Percentiles rank a stretch among this genome's conserved stretches.
These are phyloP conservation scores for Mythimna albipuncta DNA, from an alignment of 2,888 invertebrate genomes.

Conservation along the genomic window DNA sequence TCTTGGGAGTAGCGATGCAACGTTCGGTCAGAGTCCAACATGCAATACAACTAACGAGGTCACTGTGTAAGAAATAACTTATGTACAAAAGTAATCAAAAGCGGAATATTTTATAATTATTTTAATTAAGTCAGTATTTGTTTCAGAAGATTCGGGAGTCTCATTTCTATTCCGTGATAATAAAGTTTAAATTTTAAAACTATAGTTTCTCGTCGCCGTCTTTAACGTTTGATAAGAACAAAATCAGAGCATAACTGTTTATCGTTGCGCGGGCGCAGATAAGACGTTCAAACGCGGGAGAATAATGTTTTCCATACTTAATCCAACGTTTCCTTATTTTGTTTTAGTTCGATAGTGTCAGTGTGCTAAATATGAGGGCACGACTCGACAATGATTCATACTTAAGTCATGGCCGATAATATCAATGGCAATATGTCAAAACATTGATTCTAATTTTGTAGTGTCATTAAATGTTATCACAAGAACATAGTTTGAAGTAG, in stretches of 20 bases:
- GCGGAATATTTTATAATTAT: constrained; percentile 55
- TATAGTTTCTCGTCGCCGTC: constrained; percentile 14
- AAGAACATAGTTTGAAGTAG: constrained; percentile 14
- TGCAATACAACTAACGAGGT: constrained; percentile 63
- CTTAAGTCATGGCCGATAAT: constrained; percentile 13
- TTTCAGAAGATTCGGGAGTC: constrained; percentile 3
- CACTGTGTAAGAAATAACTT: constrained; percentile 64
- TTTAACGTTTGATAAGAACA: constrained; percentile 47
- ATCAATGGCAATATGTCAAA: constrained; percentile 11
- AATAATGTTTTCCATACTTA: constrained; percentile 45
- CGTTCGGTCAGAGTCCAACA: constrained; percentile 67
- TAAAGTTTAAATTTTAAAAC: constrained; percentile 39
- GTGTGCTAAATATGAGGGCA: constrained; percentile 31
- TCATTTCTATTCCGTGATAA: constrained; percentile 22
- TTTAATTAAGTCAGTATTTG: constrained; percentile 36
- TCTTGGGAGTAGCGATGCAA: constrained; percentile 59
- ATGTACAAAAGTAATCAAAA: constrained; percentile 57
- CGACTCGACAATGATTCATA: constrained; percentile 33
- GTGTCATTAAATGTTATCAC: background rate
- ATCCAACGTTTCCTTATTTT: constrained; percentile 49
- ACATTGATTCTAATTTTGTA: constrained; percentile 17
- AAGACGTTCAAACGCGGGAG: constrained; percentile 47
- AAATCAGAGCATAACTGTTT: constrained; percentile 60
- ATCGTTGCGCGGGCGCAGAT: constrained; percentile 53
- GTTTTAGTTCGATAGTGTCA: constrained; percentile 21